Base-by-base conservation (phyloP, 2,797 vertebrate species). In the Chloroceryle amazona region DNA sequence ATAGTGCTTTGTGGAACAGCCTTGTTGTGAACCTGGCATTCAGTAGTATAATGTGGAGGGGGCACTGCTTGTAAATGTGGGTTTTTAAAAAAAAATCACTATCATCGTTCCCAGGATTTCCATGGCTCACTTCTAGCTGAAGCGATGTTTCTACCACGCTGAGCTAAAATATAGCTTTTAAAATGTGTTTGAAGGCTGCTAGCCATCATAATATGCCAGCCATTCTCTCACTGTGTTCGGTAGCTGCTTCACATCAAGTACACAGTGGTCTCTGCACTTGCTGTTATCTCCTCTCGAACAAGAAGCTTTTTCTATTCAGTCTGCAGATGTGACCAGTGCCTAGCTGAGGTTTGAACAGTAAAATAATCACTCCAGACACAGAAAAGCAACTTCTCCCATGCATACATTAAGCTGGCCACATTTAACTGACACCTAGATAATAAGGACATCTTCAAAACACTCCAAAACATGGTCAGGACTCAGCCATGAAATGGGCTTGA, bases 371-470 rank as follows among this genome's bases (percentile, higher is more conserved):
- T 66, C 22, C 47, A 57, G 80, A 73, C 42, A 49, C 82, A 73
- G 51, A 81, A 84, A 57, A 52, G 29, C 60, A 49, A 44, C 84
- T 95, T 97, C 47, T 83, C 76, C 75, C 10, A 4, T 54, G 78
- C 89, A 78, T 65, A 65, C 57, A 22, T 85, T 41, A 39, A 85
- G 81, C 92, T 93, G 92, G 93, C 92, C 91, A 78, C 86, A 84
- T 94, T 96, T 94, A 93, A 76, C 93, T 97, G 97, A 91, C 94
- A 94, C 44, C 19, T 49, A 92, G 88, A 89, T 94, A 98, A 97
- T 94, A 94, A 89, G 93, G 89, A 93, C 94, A 96, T 97, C 86
- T 82, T 86, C 94, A 95, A 96, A 95, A 96, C 86, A 80, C 86
- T 89, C 94, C 91, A 97, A 95, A 97, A 93, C 86, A 87, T n/a